Conservation (phyloP, 2,797 vertebrate genomes). For the Vespertilio murinus region DNA sequence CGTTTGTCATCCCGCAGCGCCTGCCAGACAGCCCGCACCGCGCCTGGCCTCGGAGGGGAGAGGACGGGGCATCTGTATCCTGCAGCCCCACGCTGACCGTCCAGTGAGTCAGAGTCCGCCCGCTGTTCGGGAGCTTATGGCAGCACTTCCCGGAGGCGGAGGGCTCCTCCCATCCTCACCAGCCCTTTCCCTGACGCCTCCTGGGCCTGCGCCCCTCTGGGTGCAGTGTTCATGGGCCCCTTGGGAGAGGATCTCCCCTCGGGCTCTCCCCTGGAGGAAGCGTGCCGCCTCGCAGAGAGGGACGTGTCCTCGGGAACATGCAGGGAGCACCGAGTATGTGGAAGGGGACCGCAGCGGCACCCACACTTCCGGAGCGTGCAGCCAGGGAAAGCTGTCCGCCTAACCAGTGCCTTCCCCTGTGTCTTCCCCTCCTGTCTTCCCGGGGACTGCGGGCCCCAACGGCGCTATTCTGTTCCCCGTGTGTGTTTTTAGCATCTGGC, state of each 20-base stretch:
- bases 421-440: not conserved
- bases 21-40: conserved; percentile 10
- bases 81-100: not conserved
- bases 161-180: not conserved
- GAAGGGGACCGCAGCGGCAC: not conserved
- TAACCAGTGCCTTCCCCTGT: not conserved
- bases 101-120: conserved; percentile 3
- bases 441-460: not conserved
- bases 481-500: not conserved
- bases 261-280: not conserved
- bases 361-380: no score
- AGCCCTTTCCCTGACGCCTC: no score
- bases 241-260: not conserved
- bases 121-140: conserved; percentile 31
- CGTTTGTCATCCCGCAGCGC: conserved; percentile 28
- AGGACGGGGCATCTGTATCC: conserved; percentile 43
- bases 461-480: not conserved
- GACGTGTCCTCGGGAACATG: not conserved
- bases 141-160: not conserved
- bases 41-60: not conserved
- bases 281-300: not conserved
- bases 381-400: not conserved
- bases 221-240: not conserved
- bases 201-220: no score
- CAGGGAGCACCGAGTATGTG: no score